Base-by-base conservation (phyloP, 2,113 vertebrate genomes). In the Sander vitreus region DNA sequence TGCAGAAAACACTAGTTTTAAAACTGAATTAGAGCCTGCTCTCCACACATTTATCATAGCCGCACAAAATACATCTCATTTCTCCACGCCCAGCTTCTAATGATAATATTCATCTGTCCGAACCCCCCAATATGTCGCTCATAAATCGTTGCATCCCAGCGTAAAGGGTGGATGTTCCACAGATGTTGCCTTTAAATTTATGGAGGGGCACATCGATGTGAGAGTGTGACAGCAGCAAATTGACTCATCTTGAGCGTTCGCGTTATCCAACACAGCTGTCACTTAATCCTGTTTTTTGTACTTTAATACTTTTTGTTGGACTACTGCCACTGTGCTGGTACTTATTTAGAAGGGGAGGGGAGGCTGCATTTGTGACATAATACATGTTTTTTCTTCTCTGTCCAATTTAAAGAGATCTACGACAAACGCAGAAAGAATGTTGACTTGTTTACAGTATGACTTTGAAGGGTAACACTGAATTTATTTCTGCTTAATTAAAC, bases 201-300 rank as follows among this genome's bases (percentile, higher is more conserved):
- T 60, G 54, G 65, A 59, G 76, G 69, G 36, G 53, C 77, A 83
- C 66, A 23, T 73, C 12, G 1, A 71, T 21, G 62, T 58, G 65
- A 0, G 63, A 79, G 64, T 84, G 66, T 27, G 85, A 81, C 75
- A 47, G 86, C 71, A 33, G 70, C 62, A 77, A 83, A 88, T 58
- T 27, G 65, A 62, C 58, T 76, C 80, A 72, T 87, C 51, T 64
- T 27, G 43, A 84, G 62, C 80, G 66, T 72, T 73, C 47, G 4
- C 5, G 23, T 88, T 78, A 83, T 84, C 63, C 36, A 47, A 43
- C 73, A 77, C 88, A 81, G 86, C 85, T 90, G 91, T 81, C 76
- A 62, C 36, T 6, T 62, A 63, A 51, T 62, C n/a, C 67, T 80
- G 47, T 16, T 48, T 73, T 71, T 60, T 63, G 36, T 57, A 18